Conservation (phyloP, 2,113 vertebrate species). For the Oriolus oriolus region DNA sequence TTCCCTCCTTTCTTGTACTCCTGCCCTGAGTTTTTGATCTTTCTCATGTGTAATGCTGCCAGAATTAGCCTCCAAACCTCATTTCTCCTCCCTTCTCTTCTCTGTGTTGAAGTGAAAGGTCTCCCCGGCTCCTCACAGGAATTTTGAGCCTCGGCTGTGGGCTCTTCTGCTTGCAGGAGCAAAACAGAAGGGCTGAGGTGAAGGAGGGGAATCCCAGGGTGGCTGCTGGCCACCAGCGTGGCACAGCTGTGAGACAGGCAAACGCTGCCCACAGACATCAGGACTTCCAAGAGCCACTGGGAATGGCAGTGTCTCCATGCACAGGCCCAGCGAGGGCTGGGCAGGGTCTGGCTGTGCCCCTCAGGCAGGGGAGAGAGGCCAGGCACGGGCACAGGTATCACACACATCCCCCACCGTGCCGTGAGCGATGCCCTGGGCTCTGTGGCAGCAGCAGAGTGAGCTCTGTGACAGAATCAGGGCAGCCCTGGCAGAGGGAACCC, state of each 20-base stretch:
- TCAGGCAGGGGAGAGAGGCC: neutral
- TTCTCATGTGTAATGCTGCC: neutral
- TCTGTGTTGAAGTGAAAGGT: neutral
- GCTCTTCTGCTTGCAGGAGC: neutral
- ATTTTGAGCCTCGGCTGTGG: neutral
- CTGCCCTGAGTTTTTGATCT: constrained; percentile 16
- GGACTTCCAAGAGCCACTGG: neutral
- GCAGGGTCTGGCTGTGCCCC: neutral
- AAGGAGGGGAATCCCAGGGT: neutral
- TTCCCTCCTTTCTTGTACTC: constrained; percentile 36
- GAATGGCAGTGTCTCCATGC: neutral
- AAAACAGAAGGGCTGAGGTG: neutral
- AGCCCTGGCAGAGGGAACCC: neutral
- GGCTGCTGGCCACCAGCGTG: neutral
- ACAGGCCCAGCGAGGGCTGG: accelerated
- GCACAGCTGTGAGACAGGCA: neutral
- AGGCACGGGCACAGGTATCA: accelerated
- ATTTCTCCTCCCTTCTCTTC: neutral
- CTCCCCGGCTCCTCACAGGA: neutral
- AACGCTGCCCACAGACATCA: neutral
- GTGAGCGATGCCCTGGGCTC: neutral
- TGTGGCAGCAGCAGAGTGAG: neutral
- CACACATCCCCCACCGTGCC: accelerated
- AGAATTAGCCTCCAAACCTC: constrained; percentile 31
- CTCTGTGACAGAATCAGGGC: neutral